Evolutionary conservation across 2,888 invertebrate species (phyloP).

Genomic region (Apamea anceps): DNA sequence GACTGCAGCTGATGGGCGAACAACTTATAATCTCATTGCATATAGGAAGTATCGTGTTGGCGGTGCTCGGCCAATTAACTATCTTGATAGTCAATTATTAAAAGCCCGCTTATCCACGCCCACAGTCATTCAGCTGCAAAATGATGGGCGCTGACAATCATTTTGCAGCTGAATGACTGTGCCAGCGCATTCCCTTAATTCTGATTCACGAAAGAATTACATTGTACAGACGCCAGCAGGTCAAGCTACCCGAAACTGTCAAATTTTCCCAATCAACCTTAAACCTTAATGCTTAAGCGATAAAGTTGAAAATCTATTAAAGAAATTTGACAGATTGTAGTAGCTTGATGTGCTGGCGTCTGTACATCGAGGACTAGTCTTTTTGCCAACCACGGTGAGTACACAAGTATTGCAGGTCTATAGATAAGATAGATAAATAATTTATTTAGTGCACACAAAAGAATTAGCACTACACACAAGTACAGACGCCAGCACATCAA

Average conservation of each 20-base stretch:
- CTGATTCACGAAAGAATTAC: background rate
- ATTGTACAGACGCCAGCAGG: too few relatives aligned
- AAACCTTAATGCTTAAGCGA: too few relatives aligned
- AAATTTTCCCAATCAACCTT: too few relatives aligned
- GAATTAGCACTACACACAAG: background rate
- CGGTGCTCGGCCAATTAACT: background rate
- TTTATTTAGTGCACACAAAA: background rate
- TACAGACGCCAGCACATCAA: too few relatives aligned
- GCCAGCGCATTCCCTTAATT: background rate
- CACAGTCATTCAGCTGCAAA: background rate
- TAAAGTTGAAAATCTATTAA: too few relatives aligned
- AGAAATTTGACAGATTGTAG: too few relatives aligned
- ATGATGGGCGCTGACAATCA: background rate
- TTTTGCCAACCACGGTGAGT: background rate
- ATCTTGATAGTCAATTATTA: background rate
- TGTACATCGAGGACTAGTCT: background rate
- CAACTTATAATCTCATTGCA: background rate
- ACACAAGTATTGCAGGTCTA: too few relatives aligned
- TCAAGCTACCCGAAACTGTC: too few relatives aligned
- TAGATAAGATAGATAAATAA: background rate
- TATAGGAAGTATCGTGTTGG: background rate
- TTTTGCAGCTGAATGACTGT: too few relatives aligned
- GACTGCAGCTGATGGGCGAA: background rate
- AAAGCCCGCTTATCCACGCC: constrained; percentile 1
- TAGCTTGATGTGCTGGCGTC: too few relatives aligned